Evolutionary conservation across 2,113 vertebrate genomes (phyloP).

Genomic region (Carassius carassius): DNA sequence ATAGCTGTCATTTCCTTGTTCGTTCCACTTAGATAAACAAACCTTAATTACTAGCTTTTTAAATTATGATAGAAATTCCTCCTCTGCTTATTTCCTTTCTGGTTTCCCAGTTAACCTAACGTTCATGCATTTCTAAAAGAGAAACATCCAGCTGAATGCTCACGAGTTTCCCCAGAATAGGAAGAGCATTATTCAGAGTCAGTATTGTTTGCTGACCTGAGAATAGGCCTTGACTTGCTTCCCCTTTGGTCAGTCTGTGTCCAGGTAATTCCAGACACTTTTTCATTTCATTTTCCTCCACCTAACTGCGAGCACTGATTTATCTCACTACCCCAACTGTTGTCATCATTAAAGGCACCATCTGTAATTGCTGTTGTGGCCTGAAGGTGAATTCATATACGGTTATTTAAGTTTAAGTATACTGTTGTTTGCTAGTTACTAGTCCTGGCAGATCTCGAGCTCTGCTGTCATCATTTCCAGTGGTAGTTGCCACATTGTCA

Average conservation of each 20-base stretch:
- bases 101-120: constrained; percentile 27
- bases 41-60: background rate
- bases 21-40: background rate
- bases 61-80: constrained; percentile 5
- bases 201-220: background rate
- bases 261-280: constrained; percentile 8
- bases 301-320: constrained; percentile 13
- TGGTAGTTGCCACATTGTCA: background rate
- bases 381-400: background rate
- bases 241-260: constrained; percentile 1
- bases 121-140: constrained; percentile 40
- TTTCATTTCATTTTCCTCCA: background rate
- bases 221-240: constrained; percentile 1
- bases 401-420: no score
- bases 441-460: background rate
- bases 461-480: background rate
- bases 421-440: no score
- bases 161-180: background rate
- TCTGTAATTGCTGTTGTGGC: background rate
- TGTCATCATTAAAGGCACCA: constrained; percentile 23
- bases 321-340: background rate
- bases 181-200: constrained; percentile 24
- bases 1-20: background rate
- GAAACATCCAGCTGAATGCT: constrained; percentile 17
- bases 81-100: constrained; percentile 13